Conservation (phyloP, 2,797 vertebrate species). For the Crypturellus tataupa region DNA sequence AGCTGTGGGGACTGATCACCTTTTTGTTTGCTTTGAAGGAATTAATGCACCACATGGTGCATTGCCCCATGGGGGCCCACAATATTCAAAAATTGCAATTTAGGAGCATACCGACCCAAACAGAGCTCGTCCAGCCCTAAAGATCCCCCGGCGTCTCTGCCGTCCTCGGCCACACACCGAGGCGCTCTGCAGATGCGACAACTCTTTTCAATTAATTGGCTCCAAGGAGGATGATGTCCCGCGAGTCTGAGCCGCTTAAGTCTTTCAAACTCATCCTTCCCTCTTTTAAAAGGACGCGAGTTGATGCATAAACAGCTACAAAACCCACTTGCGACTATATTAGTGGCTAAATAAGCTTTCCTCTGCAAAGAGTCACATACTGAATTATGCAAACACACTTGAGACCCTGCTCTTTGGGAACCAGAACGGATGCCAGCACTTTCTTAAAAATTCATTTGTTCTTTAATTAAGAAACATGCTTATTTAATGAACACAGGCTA, state of each 20-base stretch:
- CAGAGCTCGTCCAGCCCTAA: too few species aligned
- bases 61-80: not conserved
- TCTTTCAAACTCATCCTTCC: not conserved
- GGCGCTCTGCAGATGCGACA: not conserved
- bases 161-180: too few species aligned
- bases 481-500: constrained; percentile 60
- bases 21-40: not conserved
- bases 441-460: constrained; percentile 63
- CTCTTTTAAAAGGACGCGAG: not conserved
- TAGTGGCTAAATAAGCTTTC: not conserved
- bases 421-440: constrained; percentile 18
- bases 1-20: constrained; percentile 16
- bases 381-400: not conserved
- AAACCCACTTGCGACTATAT: not conserved
- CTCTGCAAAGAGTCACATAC: not conserved
- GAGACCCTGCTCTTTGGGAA: constrained; percentile 22
- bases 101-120: not conserved
- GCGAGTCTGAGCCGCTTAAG: not conserved
- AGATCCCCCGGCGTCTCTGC: too few species aligned
- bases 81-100: not conserved
- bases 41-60: not conserved
- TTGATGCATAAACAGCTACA: not conserved
- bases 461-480: constrained; percentile 74
- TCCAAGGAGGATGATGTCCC: not conserved
- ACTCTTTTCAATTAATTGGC: not conserved